Evolutionary conservation across 2,113 vertebrate genomes (phyloP), one percentile per base, ranked within the genome.

Genomic region (Psilopogon haemacephalus): DNA sequence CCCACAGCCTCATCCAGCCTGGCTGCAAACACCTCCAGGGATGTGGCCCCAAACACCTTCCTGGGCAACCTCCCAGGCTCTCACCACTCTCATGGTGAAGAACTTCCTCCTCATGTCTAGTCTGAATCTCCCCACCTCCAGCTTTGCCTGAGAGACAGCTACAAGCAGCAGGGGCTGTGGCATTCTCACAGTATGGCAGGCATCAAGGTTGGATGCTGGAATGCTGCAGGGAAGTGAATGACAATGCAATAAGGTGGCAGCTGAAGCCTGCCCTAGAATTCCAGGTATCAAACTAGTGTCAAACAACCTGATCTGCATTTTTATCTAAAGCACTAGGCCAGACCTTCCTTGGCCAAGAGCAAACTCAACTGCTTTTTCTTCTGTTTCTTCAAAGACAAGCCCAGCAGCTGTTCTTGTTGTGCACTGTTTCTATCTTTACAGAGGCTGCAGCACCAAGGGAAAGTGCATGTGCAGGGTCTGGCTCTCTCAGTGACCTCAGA

Each of bases 301-400:
- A 84, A 59, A 63, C 20, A 60, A 17, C 71, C 73, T 79, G 71
- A 93, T 86, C 56, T 76, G 71, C 68, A 32, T 79, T 96, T 95
- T 91, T 89, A 59, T 83, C 26, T 93, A 67, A 96, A 94, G 58
- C 62, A 78, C 80, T 94, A 73, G 15, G 52, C 27, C 75, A 93
- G 91, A 92, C 68, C 78, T 95, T 95, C 77, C 79, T 89, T 77
- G 87, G 38, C 77, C 89, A 90, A 92, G 81, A 93, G 68, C 93
- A 93, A 91, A 79, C 33, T 88, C 93, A 89, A 26, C 75, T 95
- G 86, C 42, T 71, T 96, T 96, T 84, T 84, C 70, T 69, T 84
- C 32, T 95, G 75, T 96, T 93, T 95, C 76, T 83, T 96, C 74
- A 93, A 81, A 87, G 91, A 79, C 93, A 74, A 96, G 68, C 35